phyloP scores from a whole-genome alignment of 2,797 vertebrate species.

The Lacerta agilis region DNA sequence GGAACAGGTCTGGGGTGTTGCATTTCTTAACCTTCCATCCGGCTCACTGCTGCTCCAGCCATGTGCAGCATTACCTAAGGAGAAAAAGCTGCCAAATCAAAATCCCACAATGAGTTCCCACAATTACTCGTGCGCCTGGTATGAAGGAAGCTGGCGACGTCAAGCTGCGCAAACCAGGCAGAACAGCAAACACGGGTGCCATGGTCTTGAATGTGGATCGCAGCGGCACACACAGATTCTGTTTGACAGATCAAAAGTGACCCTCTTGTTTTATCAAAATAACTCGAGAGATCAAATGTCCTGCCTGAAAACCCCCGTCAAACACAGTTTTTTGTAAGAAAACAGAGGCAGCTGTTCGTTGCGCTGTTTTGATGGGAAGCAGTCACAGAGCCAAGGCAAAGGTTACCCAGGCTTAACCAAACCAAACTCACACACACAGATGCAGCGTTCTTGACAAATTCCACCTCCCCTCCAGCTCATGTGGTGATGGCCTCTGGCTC shows the following conservation, averaged over 20 bases:
- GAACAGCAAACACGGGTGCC: conserved; percentile 63
- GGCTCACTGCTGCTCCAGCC: conserved; percentile 12
- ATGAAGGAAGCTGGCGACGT: conserved; percentile 53
- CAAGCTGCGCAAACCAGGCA: conserved; percentile 48
- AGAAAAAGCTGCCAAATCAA: conserved; percentile 25
- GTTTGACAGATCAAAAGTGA: conserved; percentile 68
- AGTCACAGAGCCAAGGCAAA: conserved; percentile 22
- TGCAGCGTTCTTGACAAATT: not conserved
- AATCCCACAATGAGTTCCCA: conserved; percentile 39
- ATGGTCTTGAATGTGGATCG: conserved; percentile 71
- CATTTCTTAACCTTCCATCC: not conserved
- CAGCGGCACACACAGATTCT: conserved; percentile 66
- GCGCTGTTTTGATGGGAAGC: conserved; percentile 43
- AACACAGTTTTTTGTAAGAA: conserved; percentile 48
- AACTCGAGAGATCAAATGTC: conserved; percentile 76
- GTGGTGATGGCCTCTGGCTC: not conserved
- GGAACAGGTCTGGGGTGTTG: not conserved
- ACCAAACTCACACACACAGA: conserved; percentile 14
- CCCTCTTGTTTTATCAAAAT: conserved; percentile 74
- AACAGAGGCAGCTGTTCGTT: conserved; percentile 69
- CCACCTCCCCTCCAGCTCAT: conserved; percentile 24
- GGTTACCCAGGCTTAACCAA: conserved; percentile 37
- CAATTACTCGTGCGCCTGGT: conserved; percentile 26
- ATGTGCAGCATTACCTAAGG: conserved; percentile 28
- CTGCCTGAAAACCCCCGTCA: conserved; percentile 44